Evolutionary conservation across 2,797 vertebrate species (phyloP).

Genomic region (Tinamus major): DNA sequence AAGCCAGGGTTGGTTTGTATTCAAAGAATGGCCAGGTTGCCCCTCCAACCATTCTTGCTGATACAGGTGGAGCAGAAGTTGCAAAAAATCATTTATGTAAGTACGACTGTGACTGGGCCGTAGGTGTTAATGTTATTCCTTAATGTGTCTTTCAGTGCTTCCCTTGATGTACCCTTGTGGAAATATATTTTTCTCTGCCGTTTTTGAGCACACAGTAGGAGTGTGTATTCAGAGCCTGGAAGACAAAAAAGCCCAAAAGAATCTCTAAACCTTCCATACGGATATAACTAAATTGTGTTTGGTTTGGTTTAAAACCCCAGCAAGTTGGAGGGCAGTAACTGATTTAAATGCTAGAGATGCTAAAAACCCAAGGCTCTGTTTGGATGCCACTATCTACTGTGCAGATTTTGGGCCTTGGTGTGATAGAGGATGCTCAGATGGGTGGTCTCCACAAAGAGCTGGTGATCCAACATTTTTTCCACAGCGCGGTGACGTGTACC

Average conservation of each 20-base stretch:
- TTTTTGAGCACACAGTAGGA: background rate
- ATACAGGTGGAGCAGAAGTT: background rate
- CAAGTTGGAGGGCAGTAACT: background rate
- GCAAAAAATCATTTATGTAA: background rate
- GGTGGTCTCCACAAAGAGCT: background rate
- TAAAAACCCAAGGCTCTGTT: background rate
- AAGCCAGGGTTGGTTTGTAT: background rate
- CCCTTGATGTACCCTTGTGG: accelerated
- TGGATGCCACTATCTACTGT: background rate
- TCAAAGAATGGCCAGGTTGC: accelerated
- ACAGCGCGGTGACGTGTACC: background rate
- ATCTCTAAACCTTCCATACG: background rate
- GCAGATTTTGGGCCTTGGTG: background rate
- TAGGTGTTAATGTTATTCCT: background rate
- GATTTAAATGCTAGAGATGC: background rate
- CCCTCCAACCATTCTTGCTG: background rate
- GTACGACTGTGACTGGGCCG: background rate
- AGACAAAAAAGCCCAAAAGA: background rate
- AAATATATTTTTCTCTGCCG: background rate
- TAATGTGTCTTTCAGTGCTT: background rate
- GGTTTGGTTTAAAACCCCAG: background rate
- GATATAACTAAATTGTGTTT: background rate
- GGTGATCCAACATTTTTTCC: background rate
- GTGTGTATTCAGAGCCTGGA: background rate
- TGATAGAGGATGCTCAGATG: background rate